Percentiles rank a stretch among this genome's conserved stretches.
phyloP scores from a whole-genome alignment of 2,888 invertebrate genomes.

The Mythimna pallens region DNA sequence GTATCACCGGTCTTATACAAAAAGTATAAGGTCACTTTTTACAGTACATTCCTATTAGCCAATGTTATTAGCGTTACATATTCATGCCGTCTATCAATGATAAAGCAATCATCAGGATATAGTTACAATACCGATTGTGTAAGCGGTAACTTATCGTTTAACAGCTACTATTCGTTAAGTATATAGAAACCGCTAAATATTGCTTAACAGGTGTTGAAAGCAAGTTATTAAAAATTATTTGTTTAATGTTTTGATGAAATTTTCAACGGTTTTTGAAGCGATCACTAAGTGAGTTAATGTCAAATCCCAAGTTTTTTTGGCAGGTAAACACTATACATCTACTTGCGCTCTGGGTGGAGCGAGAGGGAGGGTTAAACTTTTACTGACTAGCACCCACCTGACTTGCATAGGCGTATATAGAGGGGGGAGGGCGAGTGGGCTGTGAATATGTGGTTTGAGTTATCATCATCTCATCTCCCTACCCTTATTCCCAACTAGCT shows the following conservation, averaged over 20 bases:
- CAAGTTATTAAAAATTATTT: neutral
- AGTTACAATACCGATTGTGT: slow-evolving; percentile 40
- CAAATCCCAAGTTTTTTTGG: too few species aligned
- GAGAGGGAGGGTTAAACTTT: too few species aligned
- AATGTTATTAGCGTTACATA: slow-evolving; percentile 18
- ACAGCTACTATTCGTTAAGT: neutral
- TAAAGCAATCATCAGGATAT: slow-evolving; percentile 52
- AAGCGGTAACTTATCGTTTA: slow-evolving; percentile 22
- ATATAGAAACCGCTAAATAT: slow-evolving; percentile 11
- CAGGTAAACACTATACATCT: too few species aligned
- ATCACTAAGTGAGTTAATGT: neutral
- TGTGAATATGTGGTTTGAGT: too few species aligned
- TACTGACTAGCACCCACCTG: too few species aligned
- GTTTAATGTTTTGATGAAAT: neutral
- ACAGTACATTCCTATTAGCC: slow-evolving; percentile 13
- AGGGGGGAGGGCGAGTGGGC: too few species aligned
- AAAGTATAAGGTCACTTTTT: slow-evolving; percentile 40
- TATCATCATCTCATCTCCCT: too few species aligned
- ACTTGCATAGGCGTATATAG: too few species aligned
- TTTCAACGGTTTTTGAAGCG: neutral
- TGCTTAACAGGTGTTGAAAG: slow-evolving; percentile 8
- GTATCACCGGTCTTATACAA: slow-evolving; percentile 6
- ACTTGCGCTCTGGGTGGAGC: too few species aligned
- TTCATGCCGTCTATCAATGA: slow-evolving; percentile 30
- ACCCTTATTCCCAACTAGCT: too few species aligned